phyloP scores from a whole-genome alignment of 2,888 invertebrate genomes.

The Tiphia femorata region DNA sequence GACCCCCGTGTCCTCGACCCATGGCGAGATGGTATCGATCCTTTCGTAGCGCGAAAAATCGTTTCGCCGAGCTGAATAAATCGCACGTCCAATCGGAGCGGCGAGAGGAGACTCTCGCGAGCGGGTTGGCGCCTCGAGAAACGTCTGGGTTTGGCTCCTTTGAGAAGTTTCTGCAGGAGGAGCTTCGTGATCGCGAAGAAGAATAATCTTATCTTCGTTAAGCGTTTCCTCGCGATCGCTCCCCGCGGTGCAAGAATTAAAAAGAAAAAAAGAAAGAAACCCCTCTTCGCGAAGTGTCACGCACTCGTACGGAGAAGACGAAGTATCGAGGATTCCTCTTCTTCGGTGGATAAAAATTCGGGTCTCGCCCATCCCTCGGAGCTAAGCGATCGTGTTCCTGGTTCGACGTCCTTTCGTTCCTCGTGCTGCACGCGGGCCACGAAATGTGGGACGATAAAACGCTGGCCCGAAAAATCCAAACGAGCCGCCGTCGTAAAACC shows the following conservation, averaged over 20 bases:
- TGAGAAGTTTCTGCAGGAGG: no score
- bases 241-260: background rate
- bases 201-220: no score
- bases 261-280: background rate
- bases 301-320: no score
- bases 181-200: no score
- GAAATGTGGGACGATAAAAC: conserved; percentile 51
- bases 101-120: no score
- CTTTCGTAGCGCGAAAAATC: conserved; percentile 22
- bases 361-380: conserved; percentile 35
- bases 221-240: background rate
- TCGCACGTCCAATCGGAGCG: conserved; percentile 16
- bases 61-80: conserved; percentile 17
- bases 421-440: conserved; percentile 26
- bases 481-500: conserved; percentile 42
- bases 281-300: no score
- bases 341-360: conserved; percentile 35
- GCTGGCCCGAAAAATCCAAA: conserved; percentile 36
- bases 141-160: background rate
- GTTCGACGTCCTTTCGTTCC: conserved; percentile 45
- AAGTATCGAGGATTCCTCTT: conserved; percentile 16
- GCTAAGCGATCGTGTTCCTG: conserved; percentile 45
- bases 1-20: conserved; percentile 23
- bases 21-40: conserved; percentile 27
- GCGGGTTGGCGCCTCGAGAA: background rate